Evolutionary conservation across 2,113 vertebrate species (phyloP).

Genomic region (Scomber colias): DNA sequence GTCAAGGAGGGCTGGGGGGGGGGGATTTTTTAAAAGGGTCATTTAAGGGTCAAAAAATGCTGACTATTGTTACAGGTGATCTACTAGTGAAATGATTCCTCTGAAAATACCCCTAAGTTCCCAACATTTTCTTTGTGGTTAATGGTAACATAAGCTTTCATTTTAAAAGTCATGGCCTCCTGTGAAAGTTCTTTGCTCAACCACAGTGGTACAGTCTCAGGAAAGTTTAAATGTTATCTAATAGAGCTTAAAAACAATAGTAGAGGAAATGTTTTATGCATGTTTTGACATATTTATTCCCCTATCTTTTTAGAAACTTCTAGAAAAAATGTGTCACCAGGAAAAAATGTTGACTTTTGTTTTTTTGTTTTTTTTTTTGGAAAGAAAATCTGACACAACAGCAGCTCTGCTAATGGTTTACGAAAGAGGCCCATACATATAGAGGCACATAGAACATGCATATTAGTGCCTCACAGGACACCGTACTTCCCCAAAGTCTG

Average conservation of each 20-base stretch:
- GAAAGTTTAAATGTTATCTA: background rate
- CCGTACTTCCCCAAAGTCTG: background rate
- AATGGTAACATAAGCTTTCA: background rate
- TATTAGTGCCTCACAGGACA: background rate
- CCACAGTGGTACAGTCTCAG: background rate
- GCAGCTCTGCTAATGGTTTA: background rate
- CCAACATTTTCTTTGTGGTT: background rate
- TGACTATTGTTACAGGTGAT: background rate
- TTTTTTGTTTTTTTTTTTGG: background rate
- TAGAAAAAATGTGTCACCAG: background rate
- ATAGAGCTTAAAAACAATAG: background rate
- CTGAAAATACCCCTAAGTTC: background rate
- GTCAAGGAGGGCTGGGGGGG: background rate
- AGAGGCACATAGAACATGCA: no score
- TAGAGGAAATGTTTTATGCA: background rate
- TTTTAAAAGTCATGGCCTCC: background rate
- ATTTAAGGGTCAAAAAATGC: constrained; percentile 3
- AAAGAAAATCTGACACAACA: background rate
- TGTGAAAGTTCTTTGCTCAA: background rate
- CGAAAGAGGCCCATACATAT: background rate
- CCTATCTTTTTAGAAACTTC: background rate
- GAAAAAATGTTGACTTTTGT: background rate
- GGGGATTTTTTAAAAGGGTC: constrained; percentile 2
- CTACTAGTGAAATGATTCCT: background rate
- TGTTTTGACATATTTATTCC: background rate